These are phyloP conservation scores for Lasiurus borealis DNA, from an alignment of 2,113 vertebrate genomes.

Conservation along the genomic window DNA sequence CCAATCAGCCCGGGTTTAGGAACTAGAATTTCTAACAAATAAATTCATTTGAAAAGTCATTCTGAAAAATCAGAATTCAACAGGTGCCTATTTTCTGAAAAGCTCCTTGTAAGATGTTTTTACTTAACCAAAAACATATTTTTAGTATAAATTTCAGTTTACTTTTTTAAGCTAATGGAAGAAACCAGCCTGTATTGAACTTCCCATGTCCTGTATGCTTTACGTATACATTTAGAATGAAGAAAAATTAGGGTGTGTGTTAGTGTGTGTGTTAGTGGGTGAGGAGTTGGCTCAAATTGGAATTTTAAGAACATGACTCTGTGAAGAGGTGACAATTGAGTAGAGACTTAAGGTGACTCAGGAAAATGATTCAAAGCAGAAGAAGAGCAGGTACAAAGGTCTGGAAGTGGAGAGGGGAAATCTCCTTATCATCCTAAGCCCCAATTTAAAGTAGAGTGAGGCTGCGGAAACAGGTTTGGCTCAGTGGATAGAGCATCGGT, in stretches of 20 bases:
- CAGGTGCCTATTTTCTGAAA: background rate
- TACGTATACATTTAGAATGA: background rate
- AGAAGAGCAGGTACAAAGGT: background rate
- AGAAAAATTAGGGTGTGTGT: background rate
- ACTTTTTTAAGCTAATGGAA: background rate
- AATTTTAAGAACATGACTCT: background rate
- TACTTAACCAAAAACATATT: background rate
- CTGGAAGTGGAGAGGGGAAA: background rate
- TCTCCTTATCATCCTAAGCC: fast-evolving
- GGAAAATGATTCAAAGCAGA: background rate
- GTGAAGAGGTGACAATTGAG: background rate
- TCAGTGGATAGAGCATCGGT: too few relatives aligned
- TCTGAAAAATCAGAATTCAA: background rate
- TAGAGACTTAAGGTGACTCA: background rate
- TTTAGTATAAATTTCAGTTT: background rate
- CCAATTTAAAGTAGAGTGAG: background rate
- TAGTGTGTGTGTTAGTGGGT: background rate
- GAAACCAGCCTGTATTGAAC: background rate
- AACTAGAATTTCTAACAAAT: background rate
- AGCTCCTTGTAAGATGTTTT: background rate
- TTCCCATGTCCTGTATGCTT: background rate
- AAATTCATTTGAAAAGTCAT: background rate
- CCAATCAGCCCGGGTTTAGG: background rate
- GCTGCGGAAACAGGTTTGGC: too few relatives aligned
- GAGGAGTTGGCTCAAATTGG: background rate